Base-by-base conservation (phyloP, 1,140 invertebrate species). In the Galleria mellonella region DNA sequence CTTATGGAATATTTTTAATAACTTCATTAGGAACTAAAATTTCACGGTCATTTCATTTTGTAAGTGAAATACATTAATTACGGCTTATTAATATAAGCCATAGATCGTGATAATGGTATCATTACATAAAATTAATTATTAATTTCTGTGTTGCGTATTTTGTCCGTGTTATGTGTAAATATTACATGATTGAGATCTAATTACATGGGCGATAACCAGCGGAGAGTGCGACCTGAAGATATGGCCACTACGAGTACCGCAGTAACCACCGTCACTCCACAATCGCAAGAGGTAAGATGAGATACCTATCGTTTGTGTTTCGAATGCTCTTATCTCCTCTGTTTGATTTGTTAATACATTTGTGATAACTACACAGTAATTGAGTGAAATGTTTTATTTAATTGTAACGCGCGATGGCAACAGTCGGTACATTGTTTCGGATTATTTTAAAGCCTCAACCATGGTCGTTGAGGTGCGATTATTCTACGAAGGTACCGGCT, bases 231-330 rank as follows among this genome's bases (percentile, higher is more conserved):
- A 52, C 39, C 51, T 31, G 70, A 83, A 64, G 75, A 81, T 4
- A 83, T 83, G 78, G 78, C 82, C 33, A 78, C 74, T 12, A 85
- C 78, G 15, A 85, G 78, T 48, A 71, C 79, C 1, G 74, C 81
- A 14, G 72, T 81, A 13, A 61, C 78, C 10, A 81, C 76, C 15
- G 73, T 84, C 35, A 44, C 72, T 9, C 61, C 78, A 28, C 77
- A 71, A 46, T 41, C 72, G 46, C 71, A 76, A 51, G 76, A 82
- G 76, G 76, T 78, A 51, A 23, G 13, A 31, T 10, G 17, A 23
- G 17, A 23, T 6, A 8, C 12, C 12, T 8, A 15, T 2, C 35
- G n/a, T 17, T 17, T 9, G 9, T 9, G n/a, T 17, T 35, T 32
- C 30, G 39, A 36, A 36, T 11, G 42, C n/a, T 43, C 51, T 76